These are phyloP conservation scores for Griposia aprilina DNA, from an alignment of 2,888 invertebrate genomes.

Conservation along the genomic window DNA sequence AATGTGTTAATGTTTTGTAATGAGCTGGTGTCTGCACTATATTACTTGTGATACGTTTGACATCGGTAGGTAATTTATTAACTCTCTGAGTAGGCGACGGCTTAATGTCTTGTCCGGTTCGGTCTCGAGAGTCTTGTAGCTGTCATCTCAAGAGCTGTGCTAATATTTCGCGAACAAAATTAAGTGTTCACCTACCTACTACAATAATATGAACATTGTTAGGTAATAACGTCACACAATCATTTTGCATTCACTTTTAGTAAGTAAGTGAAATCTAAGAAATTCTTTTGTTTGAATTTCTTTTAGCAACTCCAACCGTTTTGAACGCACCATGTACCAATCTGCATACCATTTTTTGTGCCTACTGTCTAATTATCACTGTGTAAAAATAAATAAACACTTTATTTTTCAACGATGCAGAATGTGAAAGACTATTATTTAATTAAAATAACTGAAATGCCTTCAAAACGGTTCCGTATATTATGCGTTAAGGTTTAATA, in stretches of 20 bases:
- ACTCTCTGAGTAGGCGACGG: constrained; percentile 42
- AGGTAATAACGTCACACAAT: background rate
- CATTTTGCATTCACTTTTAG: constrained; percentile 23
- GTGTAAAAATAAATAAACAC: background rate
- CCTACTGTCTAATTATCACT: background rate
- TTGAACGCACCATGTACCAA: background rate
- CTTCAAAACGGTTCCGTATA: constrained; percentile 1
- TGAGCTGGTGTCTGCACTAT: constrained; percentile 61
- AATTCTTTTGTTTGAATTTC: background rate
- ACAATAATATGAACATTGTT: constrained; percentile 1
- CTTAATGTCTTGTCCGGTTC: constrained; percentile 6
- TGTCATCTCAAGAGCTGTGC: constrained; percentile 13
- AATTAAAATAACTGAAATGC: constrained; percentile 49
- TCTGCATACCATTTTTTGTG: background rate
- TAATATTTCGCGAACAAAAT: constrained; percentile 17
- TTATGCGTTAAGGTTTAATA: background rate
- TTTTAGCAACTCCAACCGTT: background rate
- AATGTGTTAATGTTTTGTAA: constrained; percentile 69
- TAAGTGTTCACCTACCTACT: constrained; percentile 1
- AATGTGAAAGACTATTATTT: constrained; percentile 19
- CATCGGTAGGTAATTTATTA: constrained; percentile 41
- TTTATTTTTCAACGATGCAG: constrained; percentile 15
- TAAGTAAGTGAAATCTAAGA: background rate
- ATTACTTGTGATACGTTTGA: constrained; percentile 49
- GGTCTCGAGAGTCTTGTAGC: constrained; percentile 9